A percentile compares a stretch with the other conserved stretches of the same genome.
phyloP scores from a whole-genome alignment of 1,140 invertebrate genomes.

The Cheumatopsyche charites region DNA sequence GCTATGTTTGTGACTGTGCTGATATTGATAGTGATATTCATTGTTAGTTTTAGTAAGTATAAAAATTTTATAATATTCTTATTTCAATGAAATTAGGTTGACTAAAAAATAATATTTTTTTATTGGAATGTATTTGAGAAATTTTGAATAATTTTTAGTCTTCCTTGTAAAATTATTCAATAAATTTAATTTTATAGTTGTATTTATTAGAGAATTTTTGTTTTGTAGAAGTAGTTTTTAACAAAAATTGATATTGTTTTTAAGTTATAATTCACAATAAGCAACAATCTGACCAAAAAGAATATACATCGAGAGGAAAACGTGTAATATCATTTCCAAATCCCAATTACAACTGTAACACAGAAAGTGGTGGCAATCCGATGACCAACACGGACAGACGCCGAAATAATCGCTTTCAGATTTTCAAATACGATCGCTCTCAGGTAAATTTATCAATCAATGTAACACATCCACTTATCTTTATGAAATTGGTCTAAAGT shows the following conservation, averaged over 20 bases:
- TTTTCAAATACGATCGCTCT: constrained; percentile 60
- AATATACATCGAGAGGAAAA: constrained; percentile 54
- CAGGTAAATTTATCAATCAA: constrained; percentile 52
- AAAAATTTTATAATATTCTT: constrained; percentile 10
- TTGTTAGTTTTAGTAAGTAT: constrained; percentile 43
- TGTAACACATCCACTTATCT: too few species aligned
- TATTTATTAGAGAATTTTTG: background rate
- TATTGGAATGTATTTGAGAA: too few species aligned
- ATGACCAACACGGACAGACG: constrained; percentile 50
- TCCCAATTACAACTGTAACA: constrained; percentile 57
- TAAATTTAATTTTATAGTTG: too few species aligned
- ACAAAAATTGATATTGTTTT: constrained; percentile 12
- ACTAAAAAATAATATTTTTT: too few species aligned
- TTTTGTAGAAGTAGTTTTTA: background rate
- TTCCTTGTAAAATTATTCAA: too few species aligned
- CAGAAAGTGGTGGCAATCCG: constrained; percentile 43
- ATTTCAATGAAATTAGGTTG: too few species aligned
- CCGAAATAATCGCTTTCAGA: constrained; percentile 55
- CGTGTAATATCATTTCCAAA: constrained; percentile 61
- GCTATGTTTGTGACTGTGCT: constrained; percentile 34
- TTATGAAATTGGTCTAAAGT: too few species aligned
- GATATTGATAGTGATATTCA: constrained; percentile 34
- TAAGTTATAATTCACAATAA: constrained; percentile 44
- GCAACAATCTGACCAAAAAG: constrained; percentile 52
- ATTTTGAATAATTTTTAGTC: too few species aligned